Percentiles rank a stretch among this genome's conserved stretches.
Conservation (phyloP, 2,113 vertebrate species). For the Ictalurus punctatus region DNA sequence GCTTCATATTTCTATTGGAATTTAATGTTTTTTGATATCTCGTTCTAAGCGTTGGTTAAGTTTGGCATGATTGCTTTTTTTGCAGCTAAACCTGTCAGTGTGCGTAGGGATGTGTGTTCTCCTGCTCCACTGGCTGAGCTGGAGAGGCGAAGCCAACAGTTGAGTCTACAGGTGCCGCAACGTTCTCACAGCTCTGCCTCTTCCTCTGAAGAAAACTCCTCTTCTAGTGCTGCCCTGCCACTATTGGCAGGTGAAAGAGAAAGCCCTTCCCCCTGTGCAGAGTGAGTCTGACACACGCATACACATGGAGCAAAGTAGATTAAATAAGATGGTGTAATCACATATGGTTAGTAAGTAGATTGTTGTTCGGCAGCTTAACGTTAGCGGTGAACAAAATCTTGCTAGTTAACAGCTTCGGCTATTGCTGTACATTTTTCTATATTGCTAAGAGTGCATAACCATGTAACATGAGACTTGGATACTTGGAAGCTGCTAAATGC, state of each 20-base stretch:
- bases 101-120: slow-evolving; percentile 81
- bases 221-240: slow-evolving; percentile 90
- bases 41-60: background rate
- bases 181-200: slow-evolving; percentile 92
- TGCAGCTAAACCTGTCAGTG: slow-evolving; percentile 75
- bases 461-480: background rate
- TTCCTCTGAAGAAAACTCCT: slow-evolving; percentile 91
- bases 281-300: slow-evolving; percentile 71
- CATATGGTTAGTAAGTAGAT: background rate
- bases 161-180: slow-evolving; percentile 88
- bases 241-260: slow-evolving; percentile 87
- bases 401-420: background rate
- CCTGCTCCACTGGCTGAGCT: slow-evolving; percentile 70
- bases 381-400: background rate
- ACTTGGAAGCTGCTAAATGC: background rate
- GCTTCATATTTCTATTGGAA: background rate
- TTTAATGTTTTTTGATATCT: background rate
- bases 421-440: background rate
- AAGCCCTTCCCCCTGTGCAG: slow-evolving; percentile 81
- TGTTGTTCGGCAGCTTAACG: background rate
- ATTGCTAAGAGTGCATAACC: background rate
- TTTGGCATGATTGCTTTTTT: background rate
- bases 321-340: background rate
- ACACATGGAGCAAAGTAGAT: background rate
- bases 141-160: slow-evolving; percentile 83